A percentile compares a stretch with the other conserved stretches of the same genome.
Evolutionary conservation across 2,113 vertebrate species (phyloP).

Genomic region (Reinhardtius hippoglossoides): DNA sequence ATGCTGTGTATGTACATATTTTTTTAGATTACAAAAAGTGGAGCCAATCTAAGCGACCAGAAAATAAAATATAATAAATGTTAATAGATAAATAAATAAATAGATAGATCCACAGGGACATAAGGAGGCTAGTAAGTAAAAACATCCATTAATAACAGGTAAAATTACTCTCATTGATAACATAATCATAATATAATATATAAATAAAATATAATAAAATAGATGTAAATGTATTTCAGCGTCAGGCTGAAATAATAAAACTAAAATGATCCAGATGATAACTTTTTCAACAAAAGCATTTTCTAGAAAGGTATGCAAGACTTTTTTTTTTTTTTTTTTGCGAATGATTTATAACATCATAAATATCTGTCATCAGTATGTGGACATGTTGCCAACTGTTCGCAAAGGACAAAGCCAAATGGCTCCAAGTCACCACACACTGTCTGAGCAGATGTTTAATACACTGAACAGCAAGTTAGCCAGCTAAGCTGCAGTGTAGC

Average conservation of each 20-base stretch:
- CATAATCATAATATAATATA: no score
- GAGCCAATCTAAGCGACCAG: no score
- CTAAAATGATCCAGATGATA: not conserved
- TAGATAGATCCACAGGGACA: not conserved
- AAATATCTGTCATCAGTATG: not conserved
- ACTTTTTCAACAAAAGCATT: not conserved
- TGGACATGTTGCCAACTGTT: conserved; percentile 10
- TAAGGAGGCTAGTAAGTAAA: no score
- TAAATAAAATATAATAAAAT: not conserved
- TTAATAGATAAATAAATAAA: not conserved
- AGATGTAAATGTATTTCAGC: not conserved
- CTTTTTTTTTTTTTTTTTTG: not conserved
- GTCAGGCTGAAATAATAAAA: not conserved
- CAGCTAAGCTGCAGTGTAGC: not conserved
- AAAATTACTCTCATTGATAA: no score
- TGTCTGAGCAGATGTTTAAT: conserved; percentile 26
- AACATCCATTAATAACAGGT: no score
- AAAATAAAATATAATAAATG: not conserved
- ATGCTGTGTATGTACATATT: not conserved
- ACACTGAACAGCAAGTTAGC: conserved; percentile 9
- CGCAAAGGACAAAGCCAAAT: not conserved
- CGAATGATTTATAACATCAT: not conserved
- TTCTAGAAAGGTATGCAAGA: not conserved
- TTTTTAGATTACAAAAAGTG: not conserved
- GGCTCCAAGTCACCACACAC: conserved; percentile 15